Base-by-base conservation (phyloP, 92 coral and sea anemone species). In the Zoanthus gigantus region DNA sequence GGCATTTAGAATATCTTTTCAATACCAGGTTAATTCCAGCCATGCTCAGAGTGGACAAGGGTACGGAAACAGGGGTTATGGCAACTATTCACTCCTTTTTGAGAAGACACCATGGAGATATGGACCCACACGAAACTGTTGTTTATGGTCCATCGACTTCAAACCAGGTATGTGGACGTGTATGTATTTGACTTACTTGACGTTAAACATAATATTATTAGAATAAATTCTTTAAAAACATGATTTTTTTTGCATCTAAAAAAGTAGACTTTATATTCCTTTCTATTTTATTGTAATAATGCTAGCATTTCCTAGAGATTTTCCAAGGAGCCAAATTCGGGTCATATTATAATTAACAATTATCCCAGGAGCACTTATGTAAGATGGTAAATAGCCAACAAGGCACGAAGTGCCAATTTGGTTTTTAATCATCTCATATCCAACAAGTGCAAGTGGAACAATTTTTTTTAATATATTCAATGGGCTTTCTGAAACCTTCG, bases 81-180 rank as follows among this genome's bases (percentile, higher is more conserved):
- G 23, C 23, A 23, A 23, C 23, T 23, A 23, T 23, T 23, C 23
- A 23, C 23, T 23, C 23, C 23, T 23, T 23, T 23, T 23, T 23
- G 23, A 23, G 23, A 23, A 23, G 23, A 23, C 23, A 23, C 23
- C 23, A 23, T 23, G 23, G 23, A 23, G 23, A 23, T 23, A 23
- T 23, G 23, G 23, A 23, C 23, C 23, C 23, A 23, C 23, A 23
- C 23, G 23, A 23, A 23, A 23, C 23, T 23, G 58, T 46, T 74
- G 60, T 74, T 74, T 74, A 74, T 74, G 78, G 78, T 74, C 78
- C 78, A 10, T 74, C 78, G 45, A 74, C 78, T 74, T 74, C 61
- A 74, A 74, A 74, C 78, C 78, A 74, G 78, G 78, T 74, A 74
- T 74, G 78, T 74, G 78, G 56, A 74, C 48, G 78, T 45, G 58